phyloP scores from a whole-genome alignment of 2,113 vertebrate genomes.

The Phodopus roborovskii region DNA sequence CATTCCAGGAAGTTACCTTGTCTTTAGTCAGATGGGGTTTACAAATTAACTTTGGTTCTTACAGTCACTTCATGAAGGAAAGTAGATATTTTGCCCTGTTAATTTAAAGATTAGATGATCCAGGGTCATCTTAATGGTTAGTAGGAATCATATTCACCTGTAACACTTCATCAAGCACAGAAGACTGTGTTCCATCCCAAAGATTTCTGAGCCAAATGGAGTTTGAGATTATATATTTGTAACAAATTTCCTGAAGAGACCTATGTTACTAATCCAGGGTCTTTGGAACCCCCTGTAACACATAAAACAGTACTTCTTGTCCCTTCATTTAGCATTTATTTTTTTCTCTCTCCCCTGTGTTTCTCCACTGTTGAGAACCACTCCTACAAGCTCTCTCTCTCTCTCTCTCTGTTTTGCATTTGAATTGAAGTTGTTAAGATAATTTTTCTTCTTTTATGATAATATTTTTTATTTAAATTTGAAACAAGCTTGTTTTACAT shows the following conservation, averaged over 20 bases:
- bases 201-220: not conserved
- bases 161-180: not conserved
- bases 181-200: accelerated
- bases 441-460: too few relatives aligned
- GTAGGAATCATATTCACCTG: not conserved
- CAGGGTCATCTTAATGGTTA: not conserved
- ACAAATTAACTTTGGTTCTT: not conserved
- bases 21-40: not conserved
- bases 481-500: too few relatives aligned
- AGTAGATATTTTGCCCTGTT: not conserved
- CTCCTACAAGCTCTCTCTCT: not conserved
- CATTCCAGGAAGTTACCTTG: not conserved
- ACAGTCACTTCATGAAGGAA: not conserved
- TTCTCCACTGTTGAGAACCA: not conserved
- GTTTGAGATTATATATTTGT: not conserved
- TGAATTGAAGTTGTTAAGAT: too few relatives aligned
- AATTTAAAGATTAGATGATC: not conserved
- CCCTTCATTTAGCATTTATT: not conserved
- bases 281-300: not conserved
- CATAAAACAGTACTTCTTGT: not conserved
- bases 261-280: not conserved
- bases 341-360: not conserved
- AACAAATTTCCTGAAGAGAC: not conserved
- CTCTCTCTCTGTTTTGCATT: too few relatives aligned
- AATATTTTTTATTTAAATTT: too few relatives aligned